These are phyloP conservation scores for Standfussiana lucernea DNA, from an alignment of 2,888 invertebrate species.

Conservation along the genomic window DNA sequence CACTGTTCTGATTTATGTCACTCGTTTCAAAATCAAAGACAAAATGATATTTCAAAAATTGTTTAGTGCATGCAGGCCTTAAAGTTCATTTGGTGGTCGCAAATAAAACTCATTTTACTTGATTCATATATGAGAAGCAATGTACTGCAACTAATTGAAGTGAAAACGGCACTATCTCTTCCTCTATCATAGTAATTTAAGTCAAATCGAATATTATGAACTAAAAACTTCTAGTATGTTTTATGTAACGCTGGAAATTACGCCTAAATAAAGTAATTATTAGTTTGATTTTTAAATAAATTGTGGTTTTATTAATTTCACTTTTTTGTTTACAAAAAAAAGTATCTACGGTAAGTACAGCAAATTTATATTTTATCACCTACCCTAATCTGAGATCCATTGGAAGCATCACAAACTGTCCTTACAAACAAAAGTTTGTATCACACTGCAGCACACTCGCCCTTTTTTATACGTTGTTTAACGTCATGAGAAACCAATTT, in stretches of 20 bases:
- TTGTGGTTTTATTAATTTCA: conserved; percentile 60
- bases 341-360: neutral
- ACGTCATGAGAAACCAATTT: neutral
- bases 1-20: neutral
- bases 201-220: conserved; percentile 73
- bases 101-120: neutral
- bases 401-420: neutral
- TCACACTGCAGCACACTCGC: neutral
- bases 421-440: neutral
- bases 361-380: neutral
- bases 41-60: neutral
- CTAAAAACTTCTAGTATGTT: conserved; percentile 74
- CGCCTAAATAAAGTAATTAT: conserved; percentile 81
- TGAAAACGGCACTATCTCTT: conserved; percentile 53
- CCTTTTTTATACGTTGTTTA: neutral
- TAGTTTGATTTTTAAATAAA: conserved; percentile 79
- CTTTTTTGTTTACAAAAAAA: neutral
- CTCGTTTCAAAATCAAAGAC: neutral
- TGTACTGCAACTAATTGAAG: conserved; percentile 23
- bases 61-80: neutral
- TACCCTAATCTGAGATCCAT: neutral
- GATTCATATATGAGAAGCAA: neutral
- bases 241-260: conserved; percentile 82
- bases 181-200: conserved; percentile 67
- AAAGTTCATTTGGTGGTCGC: neutral